A percentile compares a stretch with the other conserved stretches of the same genome.
phyloP scores from a whole-genome alignment of 2,113 vertebrate species.

The Podilymbus podiceps region DNA sequence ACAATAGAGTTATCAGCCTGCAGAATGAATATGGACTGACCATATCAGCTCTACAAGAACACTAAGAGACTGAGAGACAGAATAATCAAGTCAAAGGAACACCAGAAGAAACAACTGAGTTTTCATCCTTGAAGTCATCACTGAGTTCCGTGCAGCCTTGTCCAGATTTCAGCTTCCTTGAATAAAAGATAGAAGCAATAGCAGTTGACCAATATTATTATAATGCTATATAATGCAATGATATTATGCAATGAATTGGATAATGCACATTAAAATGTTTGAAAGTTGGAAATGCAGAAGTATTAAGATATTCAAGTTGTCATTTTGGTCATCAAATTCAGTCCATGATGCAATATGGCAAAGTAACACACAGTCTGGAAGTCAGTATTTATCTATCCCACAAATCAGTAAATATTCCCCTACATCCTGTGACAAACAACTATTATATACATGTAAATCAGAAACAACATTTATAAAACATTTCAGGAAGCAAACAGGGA shows the following conservation, averaged over 20 bases:
- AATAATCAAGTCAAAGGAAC: not conserved
- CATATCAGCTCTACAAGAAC: not conserved
- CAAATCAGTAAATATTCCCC: not conserved
- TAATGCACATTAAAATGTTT: not conserved
- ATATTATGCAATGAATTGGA: not conserved
- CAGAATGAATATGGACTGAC: not conserved
- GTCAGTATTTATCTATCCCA: not conserved
- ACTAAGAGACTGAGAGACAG: not conserved
- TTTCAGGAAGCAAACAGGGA: not conserved
- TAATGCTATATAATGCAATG: not conserved
- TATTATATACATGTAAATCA: not conserved
- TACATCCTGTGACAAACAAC: not conserved
- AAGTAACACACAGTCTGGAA: not conserved
- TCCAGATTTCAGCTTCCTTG: not conserved
- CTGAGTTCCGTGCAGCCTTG: not conserved
- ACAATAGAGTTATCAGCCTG: not conserved
- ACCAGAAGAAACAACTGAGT: not conserved
- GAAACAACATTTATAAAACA: not conserved
- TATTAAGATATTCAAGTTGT: not conserved
- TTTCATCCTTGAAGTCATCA: not conserved
- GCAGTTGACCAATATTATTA: not conserved
- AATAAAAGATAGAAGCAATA: not conserved
- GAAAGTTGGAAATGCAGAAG: not conserved
- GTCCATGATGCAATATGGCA: not conserved
- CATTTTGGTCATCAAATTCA: not conserved